Conservation (phyloP, 1,140 invertebrate species). For the Mesaphorura yosii region DNA sequence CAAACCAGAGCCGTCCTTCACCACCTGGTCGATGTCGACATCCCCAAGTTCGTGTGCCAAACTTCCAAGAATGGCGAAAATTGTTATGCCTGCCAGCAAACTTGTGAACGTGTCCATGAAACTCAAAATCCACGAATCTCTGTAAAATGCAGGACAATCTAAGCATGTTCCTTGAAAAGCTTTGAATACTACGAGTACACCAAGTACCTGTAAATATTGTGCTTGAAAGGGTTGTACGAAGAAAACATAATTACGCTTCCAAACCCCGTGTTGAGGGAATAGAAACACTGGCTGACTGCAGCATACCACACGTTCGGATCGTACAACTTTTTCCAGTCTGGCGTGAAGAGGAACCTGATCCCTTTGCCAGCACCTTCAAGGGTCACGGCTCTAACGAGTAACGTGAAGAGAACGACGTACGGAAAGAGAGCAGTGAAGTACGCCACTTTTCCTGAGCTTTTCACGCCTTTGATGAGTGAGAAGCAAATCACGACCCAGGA, state of each 20-base stretch:
- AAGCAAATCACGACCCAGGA: conserved; percentile 66
- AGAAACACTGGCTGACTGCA: conserved; percentile 40
- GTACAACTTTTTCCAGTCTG: conserved; percentile 46
- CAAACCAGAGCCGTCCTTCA: conserved; percentile 56
- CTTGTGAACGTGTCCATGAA: conserved; percentile 62
- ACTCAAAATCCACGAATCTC: conserved; percentile 63
- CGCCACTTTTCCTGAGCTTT: conserved; percentile 49
- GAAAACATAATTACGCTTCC: conserved; percentile 63
- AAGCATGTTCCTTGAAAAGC: neutral
- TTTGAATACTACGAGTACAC: neutral
- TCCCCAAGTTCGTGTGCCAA: conserved; percentile 31
- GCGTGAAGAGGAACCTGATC: conserved; percentile 62
- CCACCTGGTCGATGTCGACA: conserved; percentile 47
- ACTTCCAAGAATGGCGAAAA: conserved; percentile 69
- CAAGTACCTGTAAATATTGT: conserved; percentile 66
- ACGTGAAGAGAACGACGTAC: conserved; percentile 40
- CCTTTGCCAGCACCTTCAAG: conserved; percentile 50
- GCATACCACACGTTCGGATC: conserved; percentile 51
- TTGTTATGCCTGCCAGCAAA: conserved; percentile 69
- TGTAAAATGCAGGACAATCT: conserved; percentile 37
- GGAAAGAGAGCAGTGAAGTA: conserved; percentile 42
- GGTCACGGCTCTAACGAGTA: conserved; percentile 40
- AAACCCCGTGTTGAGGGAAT: conserved; percentile 40
- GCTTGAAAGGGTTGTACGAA: conserved; percentile 68
- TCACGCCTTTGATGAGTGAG: conserved; percentile 64